Evolutionary conservation across 2,888 invertebrate genomes (phyloP).

Genomic region (Desoria tigrina): DNA sequence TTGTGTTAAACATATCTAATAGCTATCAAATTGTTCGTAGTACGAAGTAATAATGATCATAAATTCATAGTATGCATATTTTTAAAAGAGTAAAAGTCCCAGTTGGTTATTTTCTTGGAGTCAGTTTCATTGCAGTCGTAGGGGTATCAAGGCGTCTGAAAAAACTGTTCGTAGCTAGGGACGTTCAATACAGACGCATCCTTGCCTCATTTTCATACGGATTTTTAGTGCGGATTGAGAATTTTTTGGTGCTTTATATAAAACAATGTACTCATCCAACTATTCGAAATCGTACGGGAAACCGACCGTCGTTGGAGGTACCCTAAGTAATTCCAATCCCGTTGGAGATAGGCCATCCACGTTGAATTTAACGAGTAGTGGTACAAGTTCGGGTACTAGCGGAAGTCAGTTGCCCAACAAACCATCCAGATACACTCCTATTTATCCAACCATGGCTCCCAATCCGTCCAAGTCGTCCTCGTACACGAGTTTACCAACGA

Average conservation of each 20-base stretch:
- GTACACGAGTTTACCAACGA: slow-evolving; percentile 42
- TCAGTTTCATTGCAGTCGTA: too few relatives aligned
- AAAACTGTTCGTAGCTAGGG: too few relatives aligned
- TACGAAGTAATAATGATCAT: background rate
- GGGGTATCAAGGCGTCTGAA: too few relatives aligned
- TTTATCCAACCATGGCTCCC: slow-evolving; percentile 29
- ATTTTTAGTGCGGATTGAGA: too few relatives aligned
- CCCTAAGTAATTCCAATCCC: background rate
- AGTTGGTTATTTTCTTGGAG: too few relatives aligned
- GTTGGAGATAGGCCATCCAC: slow-evolving; percentile 46
- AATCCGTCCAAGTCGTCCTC: slow-evolving; percentile 40
- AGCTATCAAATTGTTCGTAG: slow-evolving; percentile 4
- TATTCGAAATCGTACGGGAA: slow-evolving; percentile 31
- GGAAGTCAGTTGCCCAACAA: slow-evolving; percentile 44
- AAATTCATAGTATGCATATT: too few relatives aligned
- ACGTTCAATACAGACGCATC: too few relatives aligned
- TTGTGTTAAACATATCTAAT: slow-evolving; percentile 6
- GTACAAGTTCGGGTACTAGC: slow-evolving; percentile 13
- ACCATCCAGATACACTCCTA: slow-evolving; percentile 49
- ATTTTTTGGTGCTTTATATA: too few relatives aligned
- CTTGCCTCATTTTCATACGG: too few relatives aligned
- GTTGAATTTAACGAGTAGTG: slow-evolving; percentile 37
- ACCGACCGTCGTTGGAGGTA: slow-evolving; percentile 2
- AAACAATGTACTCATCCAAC: slow-evolving; percentile 35
- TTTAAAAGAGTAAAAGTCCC: too few relatives aligned